A percentile compares a stretch with the other conserved stretches of the same genome.
Evolutionary conservation across 2,888 invertebrate species (phyloP).

Genomic region (Ennomos erosarius): DNA sequence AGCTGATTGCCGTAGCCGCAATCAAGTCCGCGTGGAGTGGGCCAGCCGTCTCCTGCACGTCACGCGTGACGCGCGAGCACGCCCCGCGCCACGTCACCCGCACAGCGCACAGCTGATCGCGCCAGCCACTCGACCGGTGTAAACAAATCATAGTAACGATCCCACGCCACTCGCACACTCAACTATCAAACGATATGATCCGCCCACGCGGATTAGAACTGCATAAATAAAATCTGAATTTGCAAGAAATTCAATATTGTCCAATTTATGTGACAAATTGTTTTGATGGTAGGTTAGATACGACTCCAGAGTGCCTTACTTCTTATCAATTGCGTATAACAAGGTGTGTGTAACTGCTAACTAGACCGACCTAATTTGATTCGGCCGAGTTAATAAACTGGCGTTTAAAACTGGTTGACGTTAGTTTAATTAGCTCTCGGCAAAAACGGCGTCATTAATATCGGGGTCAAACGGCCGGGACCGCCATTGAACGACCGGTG

Average conservation of each 20-base stretch:
- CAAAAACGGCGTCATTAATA: conserved; percentile 65
- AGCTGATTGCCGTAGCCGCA: conserved; percentile 35
- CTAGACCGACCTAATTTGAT: conserved; percentile 23
- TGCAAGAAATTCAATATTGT: not conserved
- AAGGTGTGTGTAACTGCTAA: not conserved
- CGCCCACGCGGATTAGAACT: conserved; percentile 37
- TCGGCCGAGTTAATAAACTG: conserved; percentile 26
- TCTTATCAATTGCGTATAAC: no score
- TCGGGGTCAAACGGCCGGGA: conserved; percentile 60
- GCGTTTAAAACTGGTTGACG: conserved; percentile 47
- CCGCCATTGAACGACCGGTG: conserved; percentile 36
- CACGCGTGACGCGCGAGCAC: conserved; percentile 58
- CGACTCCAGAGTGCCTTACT: no score
- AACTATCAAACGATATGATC: conserved; percentile 41
- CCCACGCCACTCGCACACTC: conserved; percentile 64
- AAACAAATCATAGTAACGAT: conserved; percentile 81
- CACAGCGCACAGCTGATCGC: conserved; percentile 80
- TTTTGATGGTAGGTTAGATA: no score
- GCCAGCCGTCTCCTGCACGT: conserved; percentile 46
- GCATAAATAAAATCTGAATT: conserved; percentile 45
- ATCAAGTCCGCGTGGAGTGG: conserved; percentile 29
- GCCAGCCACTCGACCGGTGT: conserved; percentile 63
- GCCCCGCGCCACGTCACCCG: conserved; percentile 61
- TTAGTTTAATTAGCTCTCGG: conserved; percentile 53
- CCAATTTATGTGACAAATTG: no score